Percentiles rank a stretch among this genome's conserved stretches.
Evolutionary conservation across 2,113 vertebrate genomes (phyloP).

Genomic region (Mirza zaza): DNA sequence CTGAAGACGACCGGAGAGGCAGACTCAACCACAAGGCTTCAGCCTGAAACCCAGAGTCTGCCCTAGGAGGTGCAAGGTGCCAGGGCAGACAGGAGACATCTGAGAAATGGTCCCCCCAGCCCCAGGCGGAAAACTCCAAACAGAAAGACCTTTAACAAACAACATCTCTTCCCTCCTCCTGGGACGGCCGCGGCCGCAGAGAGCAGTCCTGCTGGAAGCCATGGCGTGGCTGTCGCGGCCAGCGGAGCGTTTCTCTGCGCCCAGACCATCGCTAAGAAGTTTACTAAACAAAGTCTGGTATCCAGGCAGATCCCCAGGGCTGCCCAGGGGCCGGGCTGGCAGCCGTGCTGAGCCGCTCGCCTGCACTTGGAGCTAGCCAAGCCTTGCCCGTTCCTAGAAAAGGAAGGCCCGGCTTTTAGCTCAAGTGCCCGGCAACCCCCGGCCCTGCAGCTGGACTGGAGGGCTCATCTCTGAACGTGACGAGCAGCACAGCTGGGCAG

Average conservation of each 20-base stretch:
- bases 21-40: not conserved
- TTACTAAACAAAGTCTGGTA: conserved; percentile 71
- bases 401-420: not conserved
- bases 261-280: not conserved
- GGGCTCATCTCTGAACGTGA: not conserved
- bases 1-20: not conserved
- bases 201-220: conserved; percentile 28
- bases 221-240: not conserved
- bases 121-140: not conserved
- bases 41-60: not conserved
- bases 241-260: not conserved
- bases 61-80: fast-evolving
- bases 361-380: not conserved
- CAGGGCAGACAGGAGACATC: fast-evolving
- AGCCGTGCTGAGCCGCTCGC: fast-evolving
- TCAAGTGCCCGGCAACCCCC: fast-evolving
- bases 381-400: not conserved
- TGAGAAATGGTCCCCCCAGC: not conserved
- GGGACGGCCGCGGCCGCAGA: not conserved
- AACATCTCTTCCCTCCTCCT: conserved; percentile 48
- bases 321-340: not conserved
- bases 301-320: conserved; percentile 47
- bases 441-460: fast-evolving
- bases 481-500: not conserved
- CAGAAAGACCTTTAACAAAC: conserved; percentile 67